A percentile compares a stretch with the other conserved stretches of the same genome.
Evolutionary conservation across 2,888 invertebrate genomes (phyloP).

Genomic region (Sipha maydis): DNA sequence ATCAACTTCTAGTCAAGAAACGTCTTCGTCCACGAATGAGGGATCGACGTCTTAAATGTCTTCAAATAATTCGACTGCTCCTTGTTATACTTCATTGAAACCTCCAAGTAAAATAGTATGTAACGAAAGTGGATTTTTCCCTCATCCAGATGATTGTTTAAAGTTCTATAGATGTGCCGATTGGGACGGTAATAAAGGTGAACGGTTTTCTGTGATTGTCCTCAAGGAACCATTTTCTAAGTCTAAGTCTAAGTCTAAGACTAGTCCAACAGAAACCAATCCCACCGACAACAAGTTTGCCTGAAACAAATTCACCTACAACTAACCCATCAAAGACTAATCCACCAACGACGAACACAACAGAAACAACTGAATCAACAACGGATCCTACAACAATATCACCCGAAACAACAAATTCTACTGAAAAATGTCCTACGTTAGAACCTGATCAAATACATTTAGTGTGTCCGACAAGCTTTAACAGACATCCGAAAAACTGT

Average conservation of each 20-base stretch:
- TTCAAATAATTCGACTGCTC: conserved; percentile 54
- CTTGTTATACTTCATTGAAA: conserved; percentile 63
- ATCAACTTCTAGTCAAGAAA: conserved; percentile 44
- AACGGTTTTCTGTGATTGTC: conserved; percentile 75
- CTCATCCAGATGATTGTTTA: conserved; percentile 76
- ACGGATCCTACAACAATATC: conserved; percentile 63
- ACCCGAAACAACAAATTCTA: conserved; percentile 56
- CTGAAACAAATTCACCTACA: conserved; percentile 56
- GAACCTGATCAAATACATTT: conserved; percentile 78
- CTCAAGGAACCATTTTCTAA: conserved; percentile 79
- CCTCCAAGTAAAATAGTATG: conserved; percentile 68
- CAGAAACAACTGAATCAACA: conserved; percentile 62
- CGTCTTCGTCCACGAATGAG: conserved; percentile 63
- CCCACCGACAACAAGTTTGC: conserved; percentile 57
- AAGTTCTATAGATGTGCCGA: conserved; percentile 83
- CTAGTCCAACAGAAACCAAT: conserved; percentile 48
- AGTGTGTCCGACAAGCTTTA: conserved; percentile 85
- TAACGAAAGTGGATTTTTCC: conserved; percentile 77
- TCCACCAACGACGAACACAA: conserved; percentile 63
- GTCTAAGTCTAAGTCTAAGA: conserved; percentile 75
- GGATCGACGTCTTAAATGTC: conserved; percentile 52
- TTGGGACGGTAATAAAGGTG: conserved; percentile 71
- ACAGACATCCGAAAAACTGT: conserved; percentile 83
- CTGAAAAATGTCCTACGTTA: conserved; percentile 70
- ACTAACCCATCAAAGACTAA: conserved; percentile 56